Conservation (phyloP, 1,140 invertebrate genomes). For the Polypedilum pembai region DNA sequence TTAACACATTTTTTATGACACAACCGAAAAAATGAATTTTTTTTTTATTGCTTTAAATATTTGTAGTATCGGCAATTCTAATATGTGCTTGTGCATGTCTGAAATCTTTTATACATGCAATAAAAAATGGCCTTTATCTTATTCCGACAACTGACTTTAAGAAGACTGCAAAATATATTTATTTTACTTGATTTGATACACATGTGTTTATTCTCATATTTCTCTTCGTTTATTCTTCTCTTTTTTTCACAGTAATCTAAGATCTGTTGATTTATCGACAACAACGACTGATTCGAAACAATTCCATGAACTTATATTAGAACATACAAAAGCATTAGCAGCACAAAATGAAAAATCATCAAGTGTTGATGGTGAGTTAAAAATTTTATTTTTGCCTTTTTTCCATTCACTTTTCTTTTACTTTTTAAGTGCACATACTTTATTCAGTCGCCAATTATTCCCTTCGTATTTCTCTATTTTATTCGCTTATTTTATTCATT, state of each 20-base stretch:
- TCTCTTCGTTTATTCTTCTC: conserved; percentile 30
- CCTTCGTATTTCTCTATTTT: no score
- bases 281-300: conserved; percentile 57
- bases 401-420: neutral
- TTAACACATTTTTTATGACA: conserved; percentile 21
- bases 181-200: neutral
- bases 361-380: conserved; percentile 41
- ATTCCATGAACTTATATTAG: conserved; percentile 67
- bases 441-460: conserved; percentile 26
- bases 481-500: no score
- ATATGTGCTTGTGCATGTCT: neutral
- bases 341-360: conserved; percentile 42
- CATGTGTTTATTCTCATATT: conserved; percentile 9
- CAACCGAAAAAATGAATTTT: neutral
- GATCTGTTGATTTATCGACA: conserved; percentile 63
- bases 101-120: no score
- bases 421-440: neutral
- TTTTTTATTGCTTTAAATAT: conserved; percentile 17
- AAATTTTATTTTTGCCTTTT: neutral
- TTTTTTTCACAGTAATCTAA: conserved; percentile 56
- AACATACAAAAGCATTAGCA: conserved; percentile 65
- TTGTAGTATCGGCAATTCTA: neutral
- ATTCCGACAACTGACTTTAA: no score
- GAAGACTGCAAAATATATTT: neutral
- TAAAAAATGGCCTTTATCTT: no score